phyloP scores from a whole-genome alignment of 2,113 vertebrate species.

The Dasypus novemcinctus region DNA sequence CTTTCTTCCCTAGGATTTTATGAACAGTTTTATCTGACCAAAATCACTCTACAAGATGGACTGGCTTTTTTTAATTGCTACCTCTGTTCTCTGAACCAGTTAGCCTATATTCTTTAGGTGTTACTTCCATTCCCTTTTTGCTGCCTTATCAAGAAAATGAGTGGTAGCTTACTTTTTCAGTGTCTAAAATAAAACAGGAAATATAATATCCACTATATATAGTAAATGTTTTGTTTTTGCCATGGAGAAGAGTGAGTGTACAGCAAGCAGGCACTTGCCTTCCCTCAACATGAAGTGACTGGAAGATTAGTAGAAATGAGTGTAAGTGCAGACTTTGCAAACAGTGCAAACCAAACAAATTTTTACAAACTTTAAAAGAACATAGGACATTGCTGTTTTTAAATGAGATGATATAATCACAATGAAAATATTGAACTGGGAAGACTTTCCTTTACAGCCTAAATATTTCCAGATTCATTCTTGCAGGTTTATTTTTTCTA shows the following conservation, averaged over 20 bases:
- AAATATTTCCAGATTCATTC: neutral
- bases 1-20: constrained; percentile 19
- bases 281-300: constrained; percentile 5
- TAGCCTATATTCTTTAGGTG: neutral
- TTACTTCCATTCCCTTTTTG: neutral
- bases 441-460: neutral
- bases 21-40: constrained; percentile 42
- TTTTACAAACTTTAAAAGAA: neutral
- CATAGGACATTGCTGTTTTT: neutral
- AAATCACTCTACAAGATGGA: constrained; percentile 29
- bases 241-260: neutral
- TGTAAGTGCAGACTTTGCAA: neutral
- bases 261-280: constrained; percentile 61
- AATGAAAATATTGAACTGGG: neutral
- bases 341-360: neutral
- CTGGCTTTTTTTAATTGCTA: constrained; percentile 6
- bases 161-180: neutral
- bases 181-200: constrained; percentile 23
- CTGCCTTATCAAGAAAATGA: constrained; percentile 31
- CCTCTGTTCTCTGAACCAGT: neutral
- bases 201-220: neutral
- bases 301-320: neutral
- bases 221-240: constrained; percentile 45
- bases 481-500: neutral
- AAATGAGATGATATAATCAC: neutral